Base-by-base conservation (phyloP, 2,888 invertebrate species). In the Sialis lutaria region DNA sequence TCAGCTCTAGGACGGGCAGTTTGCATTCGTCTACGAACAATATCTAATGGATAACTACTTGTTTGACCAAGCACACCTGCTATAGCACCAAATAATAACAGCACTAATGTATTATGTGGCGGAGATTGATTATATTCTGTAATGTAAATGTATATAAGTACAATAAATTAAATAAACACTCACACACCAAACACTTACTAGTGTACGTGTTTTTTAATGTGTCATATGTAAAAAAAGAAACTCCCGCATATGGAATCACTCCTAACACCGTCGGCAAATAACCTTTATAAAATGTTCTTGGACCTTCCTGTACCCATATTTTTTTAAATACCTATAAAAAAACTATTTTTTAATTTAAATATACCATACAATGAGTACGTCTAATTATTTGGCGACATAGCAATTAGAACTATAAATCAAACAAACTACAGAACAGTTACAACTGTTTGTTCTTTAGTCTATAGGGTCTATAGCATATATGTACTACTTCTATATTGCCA, bases 171-270 rank as follows among this genome's bases (percentile, higher is more conserved):
- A n/a, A 12, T 12, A 40, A 40, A 40, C 10, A n/a, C 8, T 8
- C 40, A 4, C 7, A 40, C 8, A 40, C 8, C 32, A 12, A 9
- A 6, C 47, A 55, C 65, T 69, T 62, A 89, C 89, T 82, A 58
- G 70, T 65, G 58, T 88, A 79, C 56, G 77, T 66, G 50, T 79
- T 77, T 64, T 97, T 97, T 31, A 97, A 73, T 1, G 88, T 84
- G 68, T 97, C 97, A 62, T 95, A 98, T 0, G 92, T 97, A 67
- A 86, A 96, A 70, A 98, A 98, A 10, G 95, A 92, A 45, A 87
- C 86, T 4, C 97, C 97, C 0, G 97, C 95, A 66, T 97, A 97
- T 0, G 95, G 95, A 54, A 96, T 84, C 4, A 93, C 92, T 1
- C 97, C 97, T 13, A 91, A 63, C 46, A 97, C 76, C 0, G 97